phyloP scores from a whole-genome alignment of 2,797 vertebrate genomes.

The Choloepus didactylus region DNA sequence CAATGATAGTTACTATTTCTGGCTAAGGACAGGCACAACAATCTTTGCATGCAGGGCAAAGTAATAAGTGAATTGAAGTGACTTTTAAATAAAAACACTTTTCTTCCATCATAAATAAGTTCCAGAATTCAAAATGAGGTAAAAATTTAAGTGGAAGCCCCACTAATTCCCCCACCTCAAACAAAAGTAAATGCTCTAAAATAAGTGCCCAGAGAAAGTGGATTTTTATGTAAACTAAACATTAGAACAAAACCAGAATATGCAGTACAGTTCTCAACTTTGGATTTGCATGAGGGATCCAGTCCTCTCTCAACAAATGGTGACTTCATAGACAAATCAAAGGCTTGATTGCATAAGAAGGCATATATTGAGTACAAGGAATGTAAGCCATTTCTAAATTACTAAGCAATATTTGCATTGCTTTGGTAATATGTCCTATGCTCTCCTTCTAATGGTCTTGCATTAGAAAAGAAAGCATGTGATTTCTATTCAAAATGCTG shows the following conservation, averaged over 20 bases:
- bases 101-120: not conserved
- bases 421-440: not conserved
- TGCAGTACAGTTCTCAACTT: not conserved
- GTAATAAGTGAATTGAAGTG: not conserved
- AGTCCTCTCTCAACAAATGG: not conserved
- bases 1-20: not conserved
- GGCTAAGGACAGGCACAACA: not conserved
- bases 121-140: not conserved
- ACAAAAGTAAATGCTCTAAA: constrained; percentile 21
- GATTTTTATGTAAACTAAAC: not conserved
- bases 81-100: not conserved
- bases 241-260: not conserved
- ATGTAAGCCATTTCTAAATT: not conserved
- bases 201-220: not conserved
- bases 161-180: not conserved
- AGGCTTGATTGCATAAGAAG: not conserved
- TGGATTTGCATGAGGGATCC: not conserved
- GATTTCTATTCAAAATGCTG: not conserved
- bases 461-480: not conserved
- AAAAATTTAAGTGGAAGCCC: not conserved
- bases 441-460: not conserved
- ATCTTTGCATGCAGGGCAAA: not conserved
- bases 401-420: not conserved
- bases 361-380: not conserved
- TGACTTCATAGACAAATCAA: not conserved